A percentile compares a stretch with the other conserved stretches of the same genome.
phyloP scores from a whole-genome alignment of 2,113 vertebrate genomes.

The Cheilinus undulatus region DNA sequence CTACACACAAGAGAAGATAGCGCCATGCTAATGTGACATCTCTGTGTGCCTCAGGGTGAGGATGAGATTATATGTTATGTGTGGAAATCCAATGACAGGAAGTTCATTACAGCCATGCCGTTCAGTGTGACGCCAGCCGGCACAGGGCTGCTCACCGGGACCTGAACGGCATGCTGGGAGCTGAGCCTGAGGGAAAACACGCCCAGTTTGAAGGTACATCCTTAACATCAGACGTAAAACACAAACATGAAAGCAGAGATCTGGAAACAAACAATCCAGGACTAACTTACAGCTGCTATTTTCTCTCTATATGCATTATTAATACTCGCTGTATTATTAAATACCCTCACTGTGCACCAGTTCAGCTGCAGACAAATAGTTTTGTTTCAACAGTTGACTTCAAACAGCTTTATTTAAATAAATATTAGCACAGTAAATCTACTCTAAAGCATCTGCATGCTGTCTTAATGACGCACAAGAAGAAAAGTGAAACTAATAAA shows the following conservation, averaged over 20 bases:
- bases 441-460: background rate
- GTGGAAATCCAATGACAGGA: constrained; percentile 41
- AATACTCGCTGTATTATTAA: constrained; percentile 15
- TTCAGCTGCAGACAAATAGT: constrained; percentile 20
- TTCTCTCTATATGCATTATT: constrained; percentile 31
- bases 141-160: constrained; percentile 29
- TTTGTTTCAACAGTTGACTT: constrained; percentile 5
- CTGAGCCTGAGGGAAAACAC: constrained; percentile 50
- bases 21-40: constrained; percentile 65
- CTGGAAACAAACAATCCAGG: constrained; percentile 43
- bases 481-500: constrained; percentile 15
- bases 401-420: constrained; percentile 22
- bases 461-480: background rate
- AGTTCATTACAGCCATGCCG: constrained; percentile 59
- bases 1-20: constrained; percentile 48
- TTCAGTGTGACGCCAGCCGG: constrained; percentile 36
- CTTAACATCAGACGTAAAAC: constrained; percentile 19
- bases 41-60: constrained; percentile 27
- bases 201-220: constrained; percentile 18
- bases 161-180: constrained; percentile 59
- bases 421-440: constrained; percentile 31
- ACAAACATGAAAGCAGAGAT: background rate
- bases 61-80: constrained; percentile 45
- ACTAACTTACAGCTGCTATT: constrained; percentile 19
- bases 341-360: background rate